Evolutionary conservation across 2,797 vertebrate genomes (phyloP), one percentile per base, ranked within the genome.

Genomic region (Lepilemur septentrionalis): DNA sequence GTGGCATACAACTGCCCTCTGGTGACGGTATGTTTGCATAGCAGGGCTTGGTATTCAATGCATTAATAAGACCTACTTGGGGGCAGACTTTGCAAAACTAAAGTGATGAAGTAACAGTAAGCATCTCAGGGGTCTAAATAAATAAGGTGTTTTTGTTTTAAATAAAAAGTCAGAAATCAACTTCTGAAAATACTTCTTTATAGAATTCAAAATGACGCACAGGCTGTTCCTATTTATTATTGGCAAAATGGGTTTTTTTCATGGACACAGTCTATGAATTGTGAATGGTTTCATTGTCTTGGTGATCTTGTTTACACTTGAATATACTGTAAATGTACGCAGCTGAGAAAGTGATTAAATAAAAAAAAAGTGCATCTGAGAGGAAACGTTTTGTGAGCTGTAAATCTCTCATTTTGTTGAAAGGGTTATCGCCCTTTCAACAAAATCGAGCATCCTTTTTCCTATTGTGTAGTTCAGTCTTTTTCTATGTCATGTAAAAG

Each of bases 1-100:
- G 67, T 94, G 93, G 83, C 91, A 41, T 91, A 13, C 72, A 93
- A 83, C 72, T 97, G 94, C 96, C 97, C 95, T 94, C 97, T 97
- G 81, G 85, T 97, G 97, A 93, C 55, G 0, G 57, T 22, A 82
- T 86, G 46, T 50, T 85, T 11, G 2, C 63, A 93, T 95, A 95
- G 57, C 96, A 93, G n/a, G 50, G 20, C 63, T 88, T 89, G 59
- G 9, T 52, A 78, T 81, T 90, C 73, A 20, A 91, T 59, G 57
- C 3, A 35, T 79, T 61, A 0, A 80, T 43, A 35, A 15, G 28
- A 28, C 14, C 32, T 10, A 83, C 23, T 81, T 86, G 41, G 48
- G 28, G 35, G 18, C 30, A 84, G 15, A 69, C 90, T 82, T 88
- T 75, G 28, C 15, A 86, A 89, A 83, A 79, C 9, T 28, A 80